phyloP scores from a whole-genome alignment of 2,113 vertebrate species.

The Oreochromis niloticus region DNA sequence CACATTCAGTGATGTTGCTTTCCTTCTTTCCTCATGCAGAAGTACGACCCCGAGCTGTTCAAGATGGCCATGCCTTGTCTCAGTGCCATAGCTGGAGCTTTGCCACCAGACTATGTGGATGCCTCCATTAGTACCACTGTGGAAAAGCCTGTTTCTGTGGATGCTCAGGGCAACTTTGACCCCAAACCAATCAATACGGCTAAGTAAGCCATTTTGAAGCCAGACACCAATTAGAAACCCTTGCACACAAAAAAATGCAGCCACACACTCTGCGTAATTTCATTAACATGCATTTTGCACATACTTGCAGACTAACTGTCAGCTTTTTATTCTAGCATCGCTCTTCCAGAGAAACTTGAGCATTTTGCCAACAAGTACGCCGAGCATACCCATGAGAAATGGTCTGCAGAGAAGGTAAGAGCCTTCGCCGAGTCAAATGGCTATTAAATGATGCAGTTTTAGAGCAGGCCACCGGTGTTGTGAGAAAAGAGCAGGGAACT shows the following conservation, averaged over 20 bases:
- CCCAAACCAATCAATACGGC: slow-evolving; percentile 85
- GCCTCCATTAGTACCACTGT: slow-evolving; percentile 79
- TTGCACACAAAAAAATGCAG: not conserved
- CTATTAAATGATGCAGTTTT: not conserved
- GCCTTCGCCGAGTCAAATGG: not conserved
- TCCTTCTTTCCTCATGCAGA: slow-evolving; percentile 72
- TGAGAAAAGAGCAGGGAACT: not conserved
- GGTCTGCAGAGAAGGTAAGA: slow-evolving; percentile 94
- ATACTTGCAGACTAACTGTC: not conserved
- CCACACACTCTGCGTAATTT: not conserved
- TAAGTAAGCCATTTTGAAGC: slow-evolving; percentile 41
- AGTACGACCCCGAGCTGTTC: slow-evolving; percentile 93
- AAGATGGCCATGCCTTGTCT: slow-evolving; percentile 98
- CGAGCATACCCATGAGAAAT: slow-evolving; percentile 93
- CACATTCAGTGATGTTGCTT: not conserved
- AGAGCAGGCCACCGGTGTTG: not conserved
- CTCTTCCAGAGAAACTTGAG: slow-evolving; percentile 93
- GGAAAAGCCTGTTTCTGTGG: slow-evolving; percentile 88
- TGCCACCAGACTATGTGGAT: slow-evolving; percentile 94
- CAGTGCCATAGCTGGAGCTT: slow-evolving; percentile 92
- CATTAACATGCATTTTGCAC: not conserved
- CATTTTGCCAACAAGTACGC: slow-evolving; percentile 91
- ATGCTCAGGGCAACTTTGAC: slow-evolving; percentile 95
- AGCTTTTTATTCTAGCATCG: slow-evolving; percentile 73
- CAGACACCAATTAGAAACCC: not conserved